Evolutionary conservation across 2,113 vertebrate species (phyloP).

Genomic region (Daubentonia madagascariensis): DNA sequence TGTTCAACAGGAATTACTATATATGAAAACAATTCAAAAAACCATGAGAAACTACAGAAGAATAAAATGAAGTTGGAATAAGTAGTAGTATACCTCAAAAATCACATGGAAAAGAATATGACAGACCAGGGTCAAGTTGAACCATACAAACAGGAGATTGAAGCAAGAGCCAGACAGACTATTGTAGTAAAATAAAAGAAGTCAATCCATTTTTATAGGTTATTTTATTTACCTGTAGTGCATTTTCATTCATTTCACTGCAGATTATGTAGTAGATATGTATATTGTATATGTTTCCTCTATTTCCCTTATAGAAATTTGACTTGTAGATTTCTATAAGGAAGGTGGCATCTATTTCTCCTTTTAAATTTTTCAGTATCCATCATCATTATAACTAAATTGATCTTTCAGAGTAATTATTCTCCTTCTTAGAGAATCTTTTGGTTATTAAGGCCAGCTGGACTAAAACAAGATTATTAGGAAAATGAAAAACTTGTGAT

Average conservation of each 20-base stretch:
- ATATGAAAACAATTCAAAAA: slow-evolving; percentile 78
- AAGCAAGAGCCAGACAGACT: slow-evolving; percentile 89
- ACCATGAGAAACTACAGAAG: slow-evolving; percentile 87
- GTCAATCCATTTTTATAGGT: slow-evolving; percentile 95
- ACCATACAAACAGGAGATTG: slow-evolving; percentile 87
- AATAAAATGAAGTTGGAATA: slow-evolving; percentile 88
- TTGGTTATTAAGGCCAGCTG: neutral
- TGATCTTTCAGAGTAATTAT: neutral
- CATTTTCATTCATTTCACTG: neutral
- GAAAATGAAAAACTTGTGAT: neutral
- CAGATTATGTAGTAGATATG: neutral
- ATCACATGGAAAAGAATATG: slow-evolving; percentile 80
- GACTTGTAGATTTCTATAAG: neutral
- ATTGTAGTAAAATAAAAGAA: too few species aligned
- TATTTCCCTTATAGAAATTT: neutral
- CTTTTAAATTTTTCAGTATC: neutral
- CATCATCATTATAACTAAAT: neutral
- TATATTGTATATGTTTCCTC: neutral
- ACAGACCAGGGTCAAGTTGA: slow-evolving; percentile 84
- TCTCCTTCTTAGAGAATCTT: neutral
- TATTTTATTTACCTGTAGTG: neutral
- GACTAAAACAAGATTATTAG: neutral
- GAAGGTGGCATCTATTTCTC: neutral
- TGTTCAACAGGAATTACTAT: slow-evolving; percentile 86
- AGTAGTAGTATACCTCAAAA: slow-evolving; percentile 85